Base-by-base conservation (phyloP, 2,113 vertebrate genomes). In the Zosterops borbonicus region DNA sequence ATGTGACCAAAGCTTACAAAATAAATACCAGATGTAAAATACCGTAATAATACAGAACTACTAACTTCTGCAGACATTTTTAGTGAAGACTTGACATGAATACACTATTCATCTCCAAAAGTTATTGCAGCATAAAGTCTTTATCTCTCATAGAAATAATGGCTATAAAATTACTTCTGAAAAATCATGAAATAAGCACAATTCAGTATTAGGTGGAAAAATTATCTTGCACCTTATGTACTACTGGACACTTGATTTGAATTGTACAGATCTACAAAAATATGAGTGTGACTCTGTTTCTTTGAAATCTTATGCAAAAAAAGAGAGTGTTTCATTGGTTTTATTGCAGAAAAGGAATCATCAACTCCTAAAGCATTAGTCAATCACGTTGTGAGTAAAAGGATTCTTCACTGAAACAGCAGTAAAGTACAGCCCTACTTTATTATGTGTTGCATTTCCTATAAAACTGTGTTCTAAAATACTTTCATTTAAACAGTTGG, bases 71-170 rank as follows among this genome's bases (percentile, higher is more conserved):
- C 44, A 56, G 92, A 37, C 9, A 12, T 86, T 86, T 95, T 90
- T 86, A 80, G 68, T 55, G 73, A 87, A 69, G 49, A 33, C 31
- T 87, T 89, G 60, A 50, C 67, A 24, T 37, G 58, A 94, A 75
- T 86, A 49, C 17, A 41, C 80, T 81, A 31, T 83, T 90, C 64
- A 84, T 82, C 53, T 84, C 82, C 46, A n/a, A 58, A 92, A 90
- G n/a, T 93, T 93, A 89, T 33, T 84, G 73, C 60, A 46, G 31
- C 65, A 53, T 94, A 75, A 96, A 93, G 28, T 87, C 76, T 75
- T 83, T 90, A 87, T 71, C 19, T 92, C 68, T 78, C 44, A 6
- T 41, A 82, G 90, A 94, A 93, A 65, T 92, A 92, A 94, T 58
- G 64, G 25, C 52, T 89, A 41, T 83, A 71, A 55, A 78, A 78